These are phyloP conservation scores for Calidris pygmaea DNA, from an alignment of 2,113 vertebrate genomes.

Conservation along the genomic window DNA sequence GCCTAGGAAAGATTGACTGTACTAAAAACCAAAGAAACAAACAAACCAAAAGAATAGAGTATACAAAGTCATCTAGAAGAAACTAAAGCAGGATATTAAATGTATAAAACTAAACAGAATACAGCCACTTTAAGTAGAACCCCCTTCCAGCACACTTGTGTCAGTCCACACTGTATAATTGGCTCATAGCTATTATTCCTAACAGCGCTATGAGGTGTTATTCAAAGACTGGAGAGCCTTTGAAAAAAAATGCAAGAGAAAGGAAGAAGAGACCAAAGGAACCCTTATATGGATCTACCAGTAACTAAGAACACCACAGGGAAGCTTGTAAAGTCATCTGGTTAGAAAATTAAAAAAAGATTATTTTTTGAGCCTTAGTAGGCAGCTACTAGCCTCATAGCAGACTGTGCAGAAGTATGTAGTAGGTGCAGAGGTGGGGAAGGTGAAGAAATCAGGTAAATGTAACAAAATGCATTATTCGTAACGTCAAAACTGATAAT, in stretches of 20 bases:
- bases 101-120: constrained; percentile 22
- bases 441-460: not conserved
- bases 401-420: not conserved
- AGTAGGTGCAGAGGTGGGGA: not conserved
- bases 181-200: constrained; percentile 45
- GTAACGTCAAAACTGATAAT: not conserved
- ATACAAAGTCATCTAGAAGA: not conserved
- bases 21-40: not conserved
- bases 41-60: not conserved
- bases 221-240: constrained; percentile 44
- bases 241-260: not conserved
- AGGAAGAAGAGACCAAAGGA: constrained; percentile 44
- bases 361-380: not conserved
- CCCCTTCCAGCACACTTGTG: not conserved
- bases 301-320: constrained; percentile 40
- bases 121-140: not conserved
- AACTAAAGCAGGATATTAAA: constrained; percentile 1
- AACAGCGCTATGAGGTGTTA: constrained; percentile 31
- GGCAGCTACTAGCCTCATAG: not conserved
- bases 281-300: constrained; percentile 22
- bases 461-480: not conserved
- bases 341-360: constrained; percentile 14
- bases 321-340: constrained; percentile 11
- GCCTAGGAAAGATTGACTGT: not conserved
- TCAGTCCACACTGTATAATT: constrained; percentile 25